Conservation (phyloP, 2,888 invertebrate species). For the Athrips mouffetella region DNA sequence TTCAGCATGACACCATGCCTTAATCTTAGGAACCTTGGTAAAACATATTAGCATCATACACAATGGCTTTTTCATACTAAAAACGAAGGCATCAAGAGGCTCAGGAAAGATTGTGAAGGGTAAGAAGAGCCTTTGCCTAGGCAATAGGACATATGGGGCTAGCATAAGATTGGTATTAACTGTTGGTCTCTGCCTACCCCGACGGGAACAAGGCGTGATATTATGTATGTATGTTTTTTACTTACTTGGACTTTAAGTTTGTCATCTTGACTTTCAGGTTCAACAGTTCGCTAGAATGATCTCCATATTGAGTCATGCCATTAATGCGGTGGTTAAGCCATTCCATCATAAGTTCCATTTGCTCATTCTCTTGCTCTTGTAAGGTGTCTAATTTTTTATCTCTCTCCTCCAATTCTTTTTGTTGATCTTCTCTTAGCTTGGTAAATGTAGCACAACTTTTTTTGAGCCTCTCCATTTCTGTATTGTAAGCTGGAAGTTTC, state of each 20-base stretch:
- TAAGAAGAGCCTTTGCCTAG: too few species aligned
- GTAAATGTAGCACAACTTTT: constrained; percentile 30
- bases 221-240: constrained; percentile 12
- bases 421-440: constrained; percentile 40
- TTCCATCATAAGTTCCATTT: constrained; percentile 65
- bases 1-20: too few species aligned
- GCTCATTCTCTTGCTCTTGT: constrained; percentile 61
- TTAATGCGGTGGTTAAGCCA: constrained; percentile 61
- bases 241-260: constrained; percentile 70
- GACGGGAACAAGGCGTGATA: too few species aligned
- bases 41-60: background rate
- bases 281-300: constrained; percentile 53
- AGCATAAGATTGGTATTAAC: too few species aligned
- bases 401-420: constrained; percentile 51
- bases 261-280: constrained; percentile 59
- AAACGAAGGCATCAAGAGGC: too few species aligned
- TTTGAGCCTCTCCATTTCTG: constrained; percentile 50
- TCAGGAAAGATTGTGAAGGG: too few species aligned
- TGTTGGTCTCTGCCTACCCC: too few species aligned
- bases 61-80: too few species aligned
- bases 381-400: constrained; percentile 55
- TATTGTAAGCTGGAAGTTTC: constrained; percentile 49
- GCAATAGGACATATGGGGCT: too few species aligned
- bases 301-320: constrained; percentile 51
- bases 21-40: too few species aligned